Evolutionary conservation across 2,113 vertebrate genomes (phyloP).

Genomic region (Paedocypris sp.): DNA sequence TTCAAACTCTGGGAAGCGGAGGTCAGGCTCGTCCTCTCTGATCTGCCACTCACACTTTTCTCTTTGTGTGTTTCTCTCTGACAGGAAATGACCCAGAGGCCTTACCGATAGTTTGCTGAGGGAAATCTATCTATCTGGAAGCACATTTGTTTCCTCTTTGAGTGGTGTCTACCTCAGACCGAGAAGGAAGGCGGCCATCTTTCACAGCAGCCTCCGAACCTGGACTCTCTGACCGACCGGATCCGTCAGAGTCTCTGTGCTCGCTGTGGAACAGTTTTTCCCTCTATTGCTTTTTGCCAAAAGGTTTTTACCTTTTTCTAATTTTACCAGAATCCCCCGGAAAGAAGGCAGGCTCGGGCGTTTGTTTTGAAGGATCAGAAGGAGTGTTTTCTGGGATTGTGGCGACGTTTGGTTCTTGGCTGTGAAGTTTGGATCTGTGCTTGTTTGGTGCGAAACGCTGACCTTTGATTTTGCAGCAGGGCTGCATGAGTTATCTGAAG

Average conservation of each 20-base stretch:
- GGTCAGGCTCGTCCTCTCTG: slow-evolving; percentile 44
- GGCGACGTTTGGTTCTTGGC: background rate
- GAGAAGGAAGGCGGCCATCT: slow-evolving; percentile 61
- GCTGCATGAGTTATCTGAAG: slow-evolving; percentile 46
- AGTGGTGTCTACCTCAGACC: slow-evolving; percentile 85
- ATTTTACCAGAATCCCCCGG: slow-evolving; percentile 36
- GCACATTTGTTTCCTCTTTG: slow-evolving; percentile 71
- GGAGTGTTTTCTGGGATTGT: slow-evolving; percentile 25
- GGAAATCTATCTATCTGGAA: slow-evolving; percentile 62
- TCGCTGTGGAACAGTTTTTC: background rate
- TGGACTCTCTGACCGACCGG: slow-evolving; percentile 70
- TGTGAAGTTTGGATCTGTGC: slow-evolving; percentile 35
- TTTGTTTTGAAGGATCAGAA: slow-evolving; percentile 47
- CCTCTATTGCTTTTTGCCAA: slow-evolving; percentile 28
- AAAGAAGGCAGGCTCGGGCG: slow-evolving; percentile 32
- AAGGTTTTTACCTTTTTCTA: slow-evolving; percentile 53
- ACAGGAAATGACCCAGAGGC: slow-evolving; percentile 97
- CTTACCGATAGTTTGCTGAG: slow-evolving; percentile 79
- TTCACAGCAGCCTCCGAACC: slow-evolving; percentile 33
- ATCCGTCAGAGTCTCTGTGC: slow-evolving; percentile 65
- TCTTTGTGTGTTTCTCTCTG: slow-evolving; percentile 46
- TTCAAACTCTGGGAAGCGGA: slow-evolving; percentile 14
- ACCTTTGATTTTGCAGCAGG: slow-evolving; percentile 65
- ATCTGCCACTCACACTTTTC: slow-evolving; percentile 48
- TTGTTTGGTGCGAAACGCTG: slow-evolving; percentile 75